phyloP scores from a whole-genome alignment of 92 coral and sea anemone species.

The Epizoanthus fatuus region DNA sequence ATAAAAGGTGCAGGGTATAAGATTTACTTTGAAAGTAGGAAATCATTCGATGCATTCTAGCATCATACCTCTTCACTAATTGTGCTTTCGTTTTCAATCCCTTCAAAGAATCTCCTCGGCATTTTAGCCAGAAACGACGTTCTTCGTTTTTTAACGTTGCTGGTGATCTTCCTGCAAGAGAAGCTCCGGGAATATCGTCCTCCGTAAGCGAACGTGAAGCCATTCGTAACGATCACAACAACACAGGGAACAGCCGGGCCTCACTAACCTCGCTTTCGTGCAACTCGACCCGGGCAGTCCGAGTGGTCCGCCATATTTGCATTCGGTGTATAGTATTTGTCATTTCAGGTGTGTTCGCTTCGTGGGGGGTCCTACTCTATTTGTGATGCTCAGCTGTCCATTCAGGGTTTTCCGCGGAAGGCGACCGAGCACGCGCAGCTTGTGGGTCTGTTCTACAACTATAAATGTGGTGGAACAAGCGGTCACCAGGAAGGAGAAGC shows the following conservation, averaged over 20 bases:
- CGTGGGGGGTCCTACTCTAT: no score
- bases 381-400: no score
- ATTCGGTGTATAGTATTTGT: conserved; percentile 27
- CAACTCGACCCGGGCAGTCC: conserved; percentile 54
- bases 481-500: no score
- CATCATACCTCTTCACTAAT: conserved; percentile 7
- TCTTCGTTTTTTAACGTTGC: conserved; percentile 30
- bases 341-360: no score
- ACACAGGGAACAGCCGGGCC: conserved; percentile 1
- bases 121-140: conserved; percentile 33
- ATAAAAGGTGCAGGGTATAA: not conserved
- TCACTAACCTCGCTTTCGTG: conserved; percentile 43
- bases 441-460: no score
- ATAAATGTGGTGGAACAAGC: no score
- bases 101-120: conserved; percentile 39
- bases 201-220: conserved; percentile 50
- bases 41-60: not conserved
- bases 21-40: no score
- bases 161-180: conserved; percentile 40
- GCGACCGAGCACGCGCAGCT: no score
- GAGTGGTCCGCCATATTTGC: conserved; percentile 61
- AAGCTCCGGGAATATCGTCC: conserved; percentile 65
- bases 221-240: conserved; percentile 29
- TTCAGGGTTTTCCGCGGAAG: no score
- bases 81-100: conserved; percentile 36